These are phyloP conservation scores for Oxygymnocypris stewartii DNA, from an alignment of 2,113 vertebrate genomes.

Conservation along the genomic window DNA sequence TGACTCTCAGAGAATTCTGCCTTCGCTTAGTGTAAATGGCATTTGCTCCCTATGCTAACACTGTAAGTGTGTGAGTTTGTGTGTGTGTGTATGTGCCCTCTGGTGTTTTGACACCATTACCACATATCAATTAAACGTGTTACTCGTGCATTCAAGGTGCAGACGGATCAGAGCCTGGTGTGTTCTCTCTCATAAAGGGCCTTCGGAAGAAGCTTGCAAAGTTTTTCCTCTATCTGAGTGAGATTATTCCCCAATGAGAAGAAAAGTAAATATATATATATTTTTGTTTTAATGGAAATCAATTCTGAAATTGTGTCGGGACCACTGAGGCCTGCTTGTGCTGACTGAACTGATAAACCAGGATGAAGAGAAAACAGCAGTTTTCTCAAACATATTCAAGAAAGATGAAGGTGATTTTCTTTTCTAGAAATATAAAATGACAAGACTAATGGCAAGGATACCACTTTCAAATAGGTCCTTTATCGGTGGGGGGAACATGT, in stretches of 20 bases:
- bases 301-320: slow-evolving; percentile 19
- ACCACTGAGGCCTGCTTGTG: slow-evolving; percentile 6
- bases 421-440: neutral
- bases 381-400: neutral
- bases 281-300: slow-evolving; percentile 24
- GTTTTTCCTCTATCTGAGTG: slow-evolving; percentile 5
- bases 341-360: neutral
- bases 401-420: neutral
- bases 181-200: slow-evolving; percentile 49
- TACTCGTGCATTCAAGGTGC: slow-evolving; percentile 56
- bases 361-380: neutral
- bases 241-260: slow-evolving; percentile 24
- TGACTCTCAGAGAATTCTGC: slow-evolving; percentile 41
- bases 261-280: neutral
- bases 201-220: slow-evolving; percentile 6
- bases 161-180: slow-evolving; percentile 51
- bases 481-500: neutral
- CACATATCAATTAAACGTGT: slow-evolving; percentile 70
- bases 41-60: slow-evolving; percentile 44
- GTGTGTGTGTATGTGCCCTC: slow-evolving; percentile 47
- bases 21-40: slow-evolving; percentile 47
- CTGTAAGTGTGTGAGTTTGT: slow-evolving; percentile 27
- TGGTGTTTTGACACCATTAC: slow-evolving; percentile 68
- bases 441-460: neutral
- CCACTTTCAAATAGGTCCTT: neutral